Evolutionary conservation across 2,113 vertebrate species (phyloP).

Genomic region (Campylomormyrus tamandua): DNA sequence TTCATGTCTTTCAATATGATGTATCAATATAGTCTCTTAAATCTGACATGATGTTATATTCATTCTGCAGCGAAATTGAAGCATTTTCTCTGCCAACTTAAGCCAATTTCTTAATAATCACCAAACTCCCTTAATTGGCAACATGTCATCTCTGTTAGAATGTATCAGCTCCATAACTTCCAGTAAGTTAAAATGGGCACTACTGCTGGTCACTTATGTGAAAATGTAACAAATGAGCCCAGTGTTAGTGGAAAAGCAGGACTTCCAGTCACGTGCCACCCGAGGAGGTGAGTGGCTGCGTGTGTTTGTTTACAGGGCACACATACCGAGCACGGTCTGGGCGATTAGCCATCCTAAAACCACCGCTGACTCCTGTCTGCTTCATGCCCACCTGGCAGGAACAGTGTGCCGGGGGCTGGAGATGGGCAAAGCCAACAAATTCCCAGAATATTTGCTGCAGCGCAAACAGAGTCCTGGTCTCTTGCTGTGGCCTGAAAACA

Average conservation of each 20-base stretch:
- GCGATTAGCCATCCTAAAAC: not conserved
- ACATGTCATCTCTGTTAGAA: not conserved
- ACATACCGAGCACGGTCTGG: constrained; percentile 19
- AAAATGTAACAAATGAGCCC: not conserved
- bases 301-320: constrained; percentile 48
- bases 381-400: not conserved
- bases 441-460: constrained; percentile 5
- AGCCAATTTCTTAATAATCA: not conserved
- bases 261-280: not conserved
- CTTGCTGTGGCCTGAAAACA: not conserved
- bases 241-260: not conserved
- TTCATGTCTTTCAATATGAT: not conserved
- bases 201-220: not conserved
- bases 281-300: constrained; percentile 20
- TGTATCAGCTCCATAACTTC: not conserved
- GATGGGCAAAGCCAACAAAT: not conserved
- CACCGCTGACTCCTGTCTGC: not conserved
- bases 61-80: not conserved
- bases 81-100: not conserved
- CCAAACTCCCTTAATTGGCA: not conserved
- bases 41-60: not conserved
- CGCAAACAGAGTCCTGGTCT: constrained; percentile 11
- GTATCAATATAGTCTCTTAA: not conserved
- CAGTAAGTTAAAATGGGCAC: not conserved
- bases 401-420: not conserved